A percentile compares a stretch with the other conserved stretches of the same genome.
Conservation (phyloP, 2,797 vertebrate species). For the Manis javanica region DNA sequence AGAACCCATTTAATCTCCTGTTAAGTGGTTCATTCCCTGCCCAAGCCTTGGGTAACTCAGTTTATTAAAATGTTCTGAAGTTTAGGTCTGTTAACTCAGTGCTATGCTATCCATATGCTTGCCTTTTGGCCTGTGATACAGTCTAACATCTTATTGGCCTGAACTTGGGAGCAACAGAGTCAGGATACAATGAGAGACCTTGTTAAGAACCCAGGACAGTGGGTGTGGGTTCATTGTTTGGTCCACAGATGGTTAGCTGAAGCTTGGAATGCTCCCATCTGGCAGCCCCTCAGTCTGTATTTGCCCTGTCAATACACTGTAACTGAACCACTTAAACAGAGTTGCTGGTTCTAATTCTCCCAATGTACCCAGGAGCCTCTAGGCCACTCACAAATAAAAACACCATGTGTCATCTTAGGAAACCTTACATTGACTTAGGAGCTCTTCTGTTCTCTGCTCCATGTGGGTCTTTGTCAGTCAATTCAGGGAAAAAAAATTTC, state of each 20-base stretch:
- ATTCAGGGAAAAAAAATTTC: neutral
- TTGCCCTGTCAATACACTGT: neutral
- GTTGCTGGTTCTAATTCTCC: conserved; percentile 48
- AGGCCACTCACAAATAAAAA: conserved; percentile 66
- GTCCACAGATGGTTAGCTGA: conserved; percentile 68
- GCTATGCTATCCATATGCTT: neutral
- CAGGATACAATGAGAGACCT: conserved; percentile 65
- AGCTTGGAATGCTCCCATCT: conserved; percentile 64
- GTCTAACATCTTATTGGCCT: conserved; percentile 39
- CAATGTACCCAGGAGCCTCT: neutral
- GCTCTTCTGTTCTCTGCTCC: conserved; percentile 7
- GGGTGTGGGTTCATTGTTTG: conserved; percentile 67
- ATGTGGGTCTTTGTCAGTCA: neutral
- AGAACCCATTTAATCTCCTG: conserved; percentile 68
- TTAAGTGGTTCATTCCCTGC: conserved; percentile 79
- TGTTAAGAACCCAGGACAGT: conserved; percentile 58
- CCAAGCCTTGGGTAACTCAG: conserved; percentile 59
- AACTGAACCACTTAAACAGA: neutral
- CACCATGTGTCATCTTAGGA: neutral
- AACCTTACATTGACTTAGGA: neutral
- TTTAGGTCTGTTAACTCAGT: conserved; percentile 61
- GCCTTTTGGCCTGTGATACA: neutral
- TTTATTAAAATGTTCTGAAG: conserved; percentile 83
- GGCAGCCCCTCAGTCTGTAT: conserved; percentile 20
- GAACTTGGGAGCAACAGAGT: conserved; percentile 61